Base-by-base conservation (phyloP, 2,888 invertebrate species). In the Tipula vernalis region DNA sequence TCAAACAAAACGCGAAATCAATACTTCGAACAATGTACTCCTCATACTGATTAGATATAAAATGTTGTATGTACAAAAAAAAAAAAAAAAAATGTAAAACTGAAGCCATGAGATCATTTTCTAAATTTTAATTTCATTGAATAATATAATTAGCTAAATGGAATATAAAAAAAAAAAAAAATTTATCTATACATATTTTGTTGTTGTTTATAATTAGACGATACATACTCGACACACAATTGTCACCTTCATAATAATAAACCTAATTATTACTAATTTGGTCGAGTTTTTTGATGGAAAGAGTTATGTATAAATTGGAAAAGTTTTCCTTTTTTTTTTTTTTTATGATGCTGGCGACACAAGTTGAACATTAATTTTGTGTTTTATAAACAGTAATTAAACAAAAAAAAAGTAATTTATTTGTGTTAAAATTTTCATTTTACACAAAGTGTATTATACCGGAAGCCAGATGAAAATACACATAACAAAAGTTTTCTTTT, bases 111-210 rank as follows among this genome's bases (percentile, higher is more conserved):
- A 71, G 71, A 71, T 71, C 71, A 71, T 71, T 71, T 71, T 71
- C 71, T 71, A 71, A 71, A 71, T 28, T 71, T 71, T 71, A 28
- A 71, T 71, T 71, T 71, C 71, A 71, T 28, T 71, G 71, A 71
- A 71, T 71, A 71, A 71, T 71, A 71, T 71, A 71, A 71, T 71
- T 71, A 71, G 71, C 71, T 71, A 71, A 71, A 71, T 71, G 71
- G 71, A 71, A 71, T 28, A 71, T 51, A 15, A 15, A 57, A 2
- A 57, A 15, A 6, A 6, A 57, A 57, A 15, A 15, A 6, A 57
- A 28, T 57, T 71, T 71, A 71, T 71, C 71, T 71, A 71, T 71
- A 71, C 5, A 12, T 28, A 5, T 71, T 8, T 28, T 71, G 71
- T 71, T 71, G 71, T 71, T 71, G 71, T 2, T 28, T 28, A 28